These are phyloP conservation scores for Carabus problematicus DNA, from an alignment of 2,888 invertebrate genomes.

Conservation along the genomic window DNA sequence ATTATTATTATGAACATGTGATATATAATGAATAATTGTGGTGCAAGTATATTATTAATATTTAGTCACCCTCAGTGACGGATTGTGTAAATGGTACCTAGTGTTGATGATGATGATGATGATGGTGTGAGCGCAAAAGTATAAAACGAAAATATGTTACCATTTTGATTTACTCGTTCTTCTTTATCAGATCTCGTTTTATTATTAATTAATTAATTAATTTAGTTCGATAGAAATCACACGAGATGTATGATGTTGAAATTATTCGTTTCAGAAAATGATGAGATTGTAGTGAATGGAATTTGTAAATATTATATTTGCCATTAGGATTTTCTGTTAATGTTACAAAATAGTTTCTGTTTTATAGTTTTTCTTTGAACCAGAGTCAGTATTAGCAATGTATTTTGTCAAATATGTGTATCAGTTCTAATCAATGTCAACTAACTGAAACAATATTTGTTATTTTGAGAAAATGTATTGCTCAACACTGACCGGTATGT, in stretches of 20 bases:
- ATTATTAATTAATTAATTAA: conserved; percentile 14
- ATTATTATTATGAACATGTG: conserved; percentile 37
- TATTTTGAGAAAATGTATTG: too few relatives aligned
- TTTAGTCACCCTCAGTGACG: conserved; percentile 3
- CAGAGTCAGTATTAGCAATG: too few relatives aligned
- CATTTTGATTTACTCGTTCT: conserved; percentile 26
- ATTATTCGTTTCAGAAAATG: neutral
- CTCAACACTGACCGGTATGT: too few relatives aligned
- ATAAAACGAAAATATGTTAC: conserved; percentile 31
- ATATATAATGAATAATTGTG: conserved; percentile 29
- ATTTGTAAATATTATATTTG: too few relatives aligned
- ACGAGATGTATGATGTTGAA: conserved; percentile 1
- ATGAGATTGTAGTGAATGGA: neutral
- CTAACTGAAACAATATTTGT: too few relatives aligned
- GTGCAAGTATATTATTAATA: conserved; percentile 1
- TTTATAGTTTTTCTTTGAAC: conserved; percentile 1
- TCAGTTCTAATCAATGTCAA: too few relatives aligned
- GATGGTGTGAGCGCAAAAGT: neutral
- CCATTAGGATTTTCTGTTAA: neutral
- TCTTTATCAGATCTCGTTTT: conserved; percentile 35
- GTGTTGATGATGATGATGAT: too few relatives aligned
- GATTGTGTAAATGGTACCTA: conserved; percentile 3
- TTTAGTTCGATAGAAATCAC: too few relatives aligned
- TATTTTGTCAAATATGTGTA: too few relatives aligned
- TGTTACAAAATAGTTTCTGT: conserved; percentile 22